phyloP scores from a whole-genome alignment of 2,797 vertebrate genomes.

The Dryobates pubescens region DNA sequence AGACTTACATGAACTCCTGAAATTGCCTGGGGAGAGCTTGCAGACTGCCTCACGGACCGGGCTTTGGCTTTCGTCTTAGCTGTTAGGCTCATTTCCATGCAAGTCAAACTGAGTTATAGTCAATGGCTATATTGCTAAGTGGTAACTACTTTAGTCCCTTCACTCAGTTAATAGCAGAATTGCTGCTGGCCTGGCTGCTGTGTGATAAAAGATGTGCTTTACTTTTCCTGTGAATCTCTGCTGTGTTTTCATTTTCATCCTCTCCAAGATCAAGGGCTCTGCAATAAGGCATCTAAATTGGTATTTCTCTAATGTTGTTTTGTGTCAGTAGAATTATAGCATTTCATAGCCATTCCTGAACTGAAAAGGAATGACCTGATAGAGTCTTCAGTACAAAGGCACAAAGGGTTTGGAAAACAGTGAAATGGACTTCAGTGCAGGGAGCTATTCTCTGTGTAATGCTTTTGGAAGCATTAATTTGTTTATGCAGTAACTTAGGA shows the following conservation, averaged over 20 bases:
- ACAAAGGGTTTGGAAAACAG: conserved; percentile 39
- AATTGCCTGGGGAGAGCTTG: neutral
- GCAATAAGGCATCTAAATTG: neutral
- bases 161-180: neutral
- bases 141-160: neutral
- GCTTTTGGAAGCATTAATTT: conserved; percentile 49
- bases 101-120: neutral
- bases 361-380: conserved; percentile 6
- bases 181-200: neutral
- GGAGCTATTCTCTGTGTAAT: conserved; percentile 35
- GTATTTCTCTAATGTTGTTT: conserved; percentile 23
- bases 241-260: neutral
- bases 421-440: conserved; percentile 29
- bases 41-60: neutral
- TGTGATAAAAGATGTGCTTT: neutral
- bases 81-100: neutral
- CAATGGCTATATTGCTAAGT: neutral
- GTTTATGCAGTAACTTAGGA: conserved; percentile 65
- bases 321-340: neutral
- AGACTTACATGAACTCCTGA: neutral
- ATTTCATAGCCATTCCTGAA: conserved; percentile 28
- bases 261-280: neutral
- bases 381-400: conserved; percentile 22
- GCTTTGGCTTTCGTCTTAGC: neutral
- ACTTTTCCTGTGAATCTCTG: neutral